Conservation (phyloP, 1,140 invertebrate species). For the Trachelipus rathkii region DNA sequence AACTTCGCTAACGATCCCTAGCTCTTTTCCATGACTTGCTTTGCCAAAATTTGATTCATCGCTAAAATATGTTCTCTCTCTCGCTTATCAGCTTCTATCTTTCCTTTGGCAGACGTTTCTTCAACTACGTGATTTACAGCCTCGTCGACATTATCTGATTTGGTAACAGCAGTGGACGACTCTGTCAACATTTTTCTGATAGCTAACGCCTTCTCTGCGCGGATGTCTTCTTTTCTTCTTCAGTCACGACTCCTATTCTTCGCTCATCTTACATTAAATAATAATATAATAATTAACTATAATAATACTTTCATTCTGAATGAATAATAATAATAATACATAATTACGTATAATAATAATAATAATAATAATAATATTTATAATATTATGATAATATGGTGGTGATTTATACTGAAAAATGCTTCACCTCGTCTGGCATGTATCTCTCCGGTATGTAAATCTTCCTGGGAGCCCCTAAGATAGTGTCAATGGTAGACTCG, state of each 20-base stretch:
- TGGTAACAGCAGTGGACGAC: conserved; percentile 50
- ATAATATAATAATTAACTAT: conserved; percentile 2
- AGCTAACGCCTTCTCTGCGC: conserved; percentile 79
- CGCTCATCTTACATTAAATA: conserved; percentile 41
- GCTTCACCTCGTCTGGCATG: conserved; percentile 72
- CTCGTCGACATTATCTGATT: conserved; percentile 27
- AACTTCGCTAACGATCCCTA: conserved; percentile 91
- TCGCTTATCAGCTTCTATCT: conserved; percentile 74
- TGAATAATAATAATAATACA: conserved; percentile 15
- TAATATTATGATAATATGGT: neutral
- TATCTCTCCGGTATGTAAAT: conserved; percentile 87
- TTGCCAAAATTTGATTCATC: conserved; percentile 84
- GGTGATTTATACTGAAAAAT: conserved; percentile 8
- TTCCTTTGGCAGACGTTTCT: conserved; percentile 46
- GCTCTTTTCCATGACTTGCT: conserved; percentile 88
- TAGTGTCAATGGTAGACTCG: conserved; percentile 74
- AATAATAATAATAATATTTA: neutral
- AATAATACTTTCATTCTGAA: too few relatives aligned
- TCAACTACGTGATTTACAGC: conserved; percentile 17
- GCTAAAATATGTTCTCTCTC: conserved; percentile 80
- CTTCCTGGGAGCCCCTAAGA: conserved; percentile 80
- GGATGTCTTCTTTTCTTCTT: conserved; percentile 73
- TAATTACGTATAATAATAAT: conserved; percentile 15
- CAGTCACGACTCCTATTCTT: conserved; percentile 63
- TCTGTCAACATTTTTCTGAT: conserved; percentile 85